Base-by-base conservation (phyloP, 1,140 invertebrate genomes). In the Planococcus citri region DNA sequence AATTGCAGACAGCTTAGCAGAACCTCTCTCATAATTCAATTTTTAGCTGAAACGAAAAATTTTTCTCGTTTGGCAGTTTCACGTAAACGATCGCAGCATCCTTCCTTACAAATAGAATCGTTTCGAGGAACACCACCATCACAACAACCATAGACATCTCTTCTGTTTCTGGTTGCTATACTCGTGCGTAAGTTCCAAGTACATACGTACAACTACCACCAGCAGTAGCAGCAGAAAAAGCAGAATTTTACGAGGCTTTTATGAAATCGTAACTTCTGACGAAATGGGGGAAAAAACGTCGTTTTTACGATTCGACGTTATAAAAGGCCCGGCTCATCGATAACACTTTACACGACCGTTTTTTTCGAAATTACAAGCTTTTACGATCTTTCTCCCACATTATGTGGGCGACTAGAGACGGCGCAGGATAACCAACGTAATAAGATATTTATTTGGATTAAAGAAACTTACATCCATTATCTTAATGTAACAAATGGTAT, bases 391-490 rank as follows among this genome's bases (percentile, higher is more conserved):
- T 51, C 41, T 51, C 41, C 41, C 41, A 20, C 41, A 51, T 51
- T 51, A 51, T 51, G 41, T 51, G 41, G 41, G 12, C 41, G 41
- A 51, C n/a, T 51, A 51, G 12, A 51, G 41, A 20, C 41, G 41
- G n/a, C 41, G 41, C n/a, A 17, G 41, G 41, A 51, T 51, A 51
- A 51, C 41, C 41, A 20, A 20, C 41, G 41, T 51, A 51, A 51
- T 51, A 51, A 51, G 41, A 51, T 51, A 51, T 51, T 51, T 51
- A 51, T 51, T 51, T 51, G 41, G 41, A 51, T 51, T 51, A 51
- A 51, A 51, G 41, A 51, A 51, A 51, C 41, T 51, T 51, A 51
- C 41, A 51, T 51, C 41, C 41, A 51, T 51, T 51, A 51, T 51
- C 41, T 51, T 51, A 51, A 51, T 51, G 41, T 51, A 51, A 51